A percentile compares a stretch with the other conserved stretches of the same genome.
phyloP scores from a whole-genome alignment of 2,888 invertebrate species.

The Acanthosoma haemorrhoidale region DNA sequence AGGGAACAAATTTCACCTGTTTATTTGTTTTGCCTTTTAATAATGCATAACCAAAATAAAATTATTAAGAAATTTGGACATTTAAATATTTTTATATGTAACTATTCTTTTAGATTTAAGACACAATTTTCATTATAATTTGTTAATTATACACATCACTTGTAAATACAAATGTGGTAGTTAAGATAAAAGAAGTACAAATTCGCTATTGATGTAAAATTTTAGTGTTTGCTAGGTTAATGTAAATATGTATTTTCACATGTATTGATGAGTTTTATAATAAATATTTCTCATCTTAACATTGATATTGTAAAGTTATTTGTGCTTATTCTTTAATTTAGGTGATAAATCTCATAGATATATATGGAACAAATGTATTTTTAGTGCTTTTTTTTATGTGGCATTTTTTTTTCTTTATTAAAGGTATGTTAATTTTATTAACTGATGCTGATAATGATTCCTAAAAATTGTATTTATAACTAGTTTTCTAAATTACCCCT shows the following conservation, averaged over 20 bases:
- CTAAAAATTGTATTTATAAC: no score
- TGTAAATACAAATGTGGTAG: constrained; percentile 21
- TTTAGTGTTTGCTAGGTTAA: constrained; percentile 18
- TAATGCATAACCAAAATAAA: neutral
- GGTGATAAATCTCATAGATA: neutral
- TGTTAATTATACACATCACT: constrained; percentile 6
- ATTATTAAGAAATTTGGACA: neutral
- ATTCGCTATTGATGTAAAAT: constrained; percentile 14
- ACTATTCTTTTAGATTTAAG: constrained; percentile 1
- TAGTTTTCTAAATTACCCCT: no score
- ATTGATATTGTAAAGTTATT: constrained; percentile 5
- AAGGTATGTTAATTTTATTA: neutral
- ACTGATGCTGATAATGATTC: no score
- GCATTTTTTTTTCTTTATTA: neutral
- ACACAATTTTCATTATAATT: constrained; percentile 5
- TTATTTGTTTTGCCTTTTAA: neutral
- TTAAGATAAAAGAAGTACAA: constrained; percentile 24
- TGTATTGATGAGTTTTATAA: neutral
- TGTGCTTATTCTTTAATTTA: neutral
- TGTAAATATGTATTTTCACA: constrained; percentile 16
- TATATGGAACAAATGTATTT: neutral
- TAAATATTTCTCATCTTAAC: neutral
- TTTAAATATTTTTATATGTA: constrained; percentile 7
- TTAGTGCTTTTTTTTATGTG: neutral
- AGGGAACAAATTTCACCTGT: constrained; percentile 18